These are phyloP conservation scores for Lasioglossum calceatum DNA, from an alignment of 2,888 invertebrate species.

Conservation along the genomic window DNA sequence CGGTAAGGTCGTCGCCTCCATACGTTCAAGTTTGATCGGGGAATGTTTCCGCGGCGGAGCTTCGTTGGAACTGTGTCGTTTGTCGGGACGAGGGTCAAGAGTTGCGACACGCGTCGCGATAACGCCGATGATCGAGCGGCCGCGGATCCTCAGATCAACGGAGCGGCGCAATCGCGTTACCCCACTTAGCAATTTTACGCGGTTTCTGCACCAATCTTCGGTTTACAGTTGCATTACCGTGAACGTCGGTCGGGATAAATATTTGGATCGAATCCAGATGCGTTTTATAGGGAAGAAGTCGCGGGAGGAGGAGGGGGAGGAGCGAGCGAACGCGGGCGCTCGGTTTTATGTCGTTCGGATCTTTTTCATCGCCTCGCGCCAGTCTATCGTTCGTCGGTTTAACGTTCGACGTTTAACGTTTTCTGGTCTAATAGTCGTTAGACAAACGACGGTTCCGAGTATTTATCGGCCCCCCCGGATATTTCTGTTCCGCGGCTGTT, in stretches of 20 bases:
- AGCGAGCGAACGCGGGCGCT: background rate
- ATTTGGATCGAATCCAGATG: conserved; percentile 56
- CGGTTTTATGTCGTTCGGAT: conserved; percentile 44
- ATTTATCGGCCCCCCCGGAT: conserved; percentile 48
- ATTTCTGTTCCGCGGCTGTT: conserved; percentile 14
- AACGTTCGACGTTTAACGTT: conserved; percentile 20
- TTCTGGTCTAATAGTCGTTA: conserved; percentile 39
- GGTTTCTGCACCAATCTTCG: conserved; percentile 51
- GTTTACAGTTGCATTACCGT: conserved; percentile 34
- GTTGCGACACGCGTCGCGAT: conserved; percentile 6
- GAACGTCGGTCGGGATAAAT: conserved; percentile 28
- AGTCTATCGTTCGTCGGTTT: conserved; percentile 18
- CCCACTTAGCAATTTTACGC: conserved; percentile 55
- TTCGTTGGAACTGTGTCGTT: background rate
- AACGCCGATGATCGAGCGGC: conserved; percentile 15
- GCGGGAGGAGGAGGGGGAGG: background rate
- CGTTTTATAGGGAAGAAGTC: conserved; percentile 46
- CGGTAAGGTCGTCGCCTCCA: background rate
- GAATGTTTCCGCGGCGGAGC: background rate
- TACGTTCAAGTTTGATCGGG: background rate
- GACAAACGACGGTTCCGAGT: conserved; percentile 45
- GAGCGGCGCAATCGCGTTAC: conserved; percentile 51
- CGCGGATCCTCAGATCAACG: conserved; percentile 16
- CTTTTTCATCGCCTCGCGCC: conserved; percentile 26
- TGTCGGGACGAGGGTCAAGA: background rate